phyloP scores from a whole-genome alignment of 2,797 vertebrate genomes.

The Platalea minor region DNA sequence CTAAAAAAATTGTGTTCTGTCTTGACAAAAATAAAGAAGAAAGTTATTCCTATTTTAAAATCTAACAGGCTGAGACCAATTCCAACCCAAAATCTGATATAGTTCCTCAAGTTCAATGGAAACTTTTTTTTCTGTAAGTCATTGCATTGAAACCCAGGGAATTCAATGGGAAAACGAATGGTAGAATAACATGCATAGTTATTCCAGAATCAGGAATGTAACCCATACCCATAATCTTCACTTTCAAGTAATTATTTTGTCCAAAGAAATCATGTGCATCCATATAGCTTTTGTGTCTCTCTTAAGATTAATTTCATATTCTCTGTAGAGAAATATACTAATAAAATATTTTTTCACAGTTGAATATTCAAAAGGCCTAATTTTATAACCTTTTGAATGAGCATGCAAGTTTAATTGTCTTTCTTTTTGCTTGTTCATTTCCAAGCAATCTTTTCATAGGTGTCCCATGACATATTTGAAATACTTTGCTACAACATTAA shows the following conservation, averaged over 20 bases:
- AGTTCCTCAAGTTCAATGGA: neutral
- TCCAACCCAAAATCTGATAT: neutral
- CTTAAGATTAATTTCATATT: neutral
- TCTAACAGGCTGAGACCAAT: neutral
- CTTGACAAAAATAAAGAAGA: neutral
- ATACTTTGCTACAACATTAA: neutral
- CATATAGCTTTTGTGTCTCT: neutral
- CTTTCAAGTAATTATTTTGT: neutral
- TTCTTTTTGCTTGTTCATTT: neutral
- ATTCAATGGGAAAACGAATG: neutral
- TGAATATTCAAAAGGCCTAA: neutral
- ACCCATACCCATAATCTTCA: neutral
- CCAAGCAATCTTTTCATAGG: neutral
- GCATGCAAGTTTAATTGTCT: neutral
- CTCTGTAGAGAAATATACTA: neutral
- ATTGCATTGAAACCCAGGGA: neutral
- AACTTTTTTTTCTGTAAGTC: neutral
- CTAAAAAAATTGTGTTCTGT: neutral
- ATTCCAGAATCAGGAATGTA: neutral
- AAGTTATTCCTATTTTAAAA: neutral
- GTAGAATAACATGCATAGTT: neutral
- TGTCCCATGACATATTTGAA: neutral
- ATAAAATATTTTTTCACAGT: neutral
- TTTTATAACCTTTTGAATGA: neutral
- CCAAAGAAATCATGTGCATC: neutral